Evolutionary conservation across 2,113 vertebrate species (phyloP), one percentile per base, ranked within the genome.

Genomic region (Nothobranchius furzeri): DNA sequence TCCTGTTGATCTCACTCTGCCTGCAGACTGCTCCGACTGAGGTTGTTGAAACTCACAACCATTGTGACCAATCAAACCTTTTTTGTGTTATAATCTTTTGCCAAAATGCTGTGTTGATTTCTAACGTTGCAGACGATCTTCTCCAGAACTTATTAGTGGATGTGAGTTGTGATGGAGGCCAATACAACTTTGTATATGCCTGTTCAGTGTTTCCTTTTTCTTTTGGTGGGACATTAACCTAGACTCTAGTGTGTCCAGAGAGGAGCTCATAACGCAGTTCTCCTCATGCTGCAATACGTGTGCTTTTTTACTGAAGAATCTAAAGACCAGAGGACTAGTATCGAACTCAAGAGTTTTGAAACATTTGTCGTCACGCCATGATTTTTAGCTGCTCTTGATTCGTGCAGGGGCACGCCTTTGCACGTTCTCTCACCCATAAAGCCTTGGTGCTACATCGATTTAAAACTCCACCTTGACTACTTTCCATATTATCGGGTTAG

Each of bases 51-150:
- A 74, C 56, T 54, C 62, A 83, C 43, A 56, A 55, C 57, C 71
- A 11, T 79, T 86, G 90, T 94, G 95, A 96, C 92, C 92, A 95
- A 94, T 90, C 81, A 40, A 53, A 62, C 85, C 85, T 89, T 90
- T 91, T 90, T 95, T 96, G 95, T 90, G 90, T 1, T 40, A 40
- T 40, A 7, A 40, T 90, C 93, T 95, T 98, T 97, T 94, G 94
- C 96, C 96, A 95, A 95, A 87, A 85, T 82, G 80, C 79, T 89
- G 62, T 88, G 64, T 35, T 70, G 47, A 69, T 66, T 15, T 66
- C 42, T 68, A 66, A 64, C 14, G 46, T 75, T 80, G 66, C 73
- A 59, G 65, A 51, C 11, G 57, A 70, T 71, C 35, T 55, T 78
- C 43, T 68, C 50, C 79, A 66, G 68, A 59, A n/a, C 0, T 7